Conservation (phyloP, 2,888 invertebrate genomes). For the Drosophila birchii region DNA sequence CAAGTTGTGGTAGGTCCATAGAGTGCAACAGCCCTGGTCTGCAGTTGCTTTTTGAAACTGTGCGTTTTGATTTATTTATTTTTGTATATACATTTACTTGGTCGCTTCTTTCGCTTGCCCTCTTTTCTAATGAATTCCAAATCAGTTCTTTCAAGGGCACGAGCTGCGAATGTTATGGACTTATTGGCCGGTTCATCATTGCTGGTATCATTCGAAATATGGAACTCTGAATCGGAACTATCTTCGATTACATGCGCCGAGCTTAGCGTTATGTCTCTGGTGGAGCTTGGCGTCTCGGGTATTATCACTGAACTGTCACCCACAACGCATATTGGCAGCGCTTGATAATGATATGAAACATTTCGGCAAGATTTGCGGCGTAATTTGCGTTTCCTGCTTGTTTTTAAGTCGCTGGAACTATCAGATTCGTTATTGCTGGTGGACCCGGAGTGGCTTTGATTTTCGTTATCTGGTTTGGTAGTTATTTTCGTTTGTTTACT, state of each 20-base stretch:
- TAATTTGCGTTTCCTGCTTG: slow-evolving; percentile 27
- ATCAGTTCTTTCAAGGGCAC: slow-evolving; percentile 50
- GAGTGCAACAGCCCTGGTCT: slow-evolving; percentile 14
- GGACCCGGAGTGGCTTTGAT: neutral
- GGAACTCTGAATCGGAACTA: slow-evolving; percentile 55
- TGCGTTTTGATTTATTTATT: slow-evolving; percentile 16
- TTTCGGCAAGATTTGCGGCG: slow-evolving; percentile 44
- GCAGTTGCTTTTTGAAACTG: slow-evolving; percentile 57
- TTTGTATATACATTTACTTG: slow-evolving; percentile 25
- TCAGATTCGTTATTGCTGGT: slow-evolving; percentile 12
- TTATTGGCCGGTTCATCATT: slow-evolving; percentile 45
- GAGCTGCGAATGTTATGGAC: slow-evolving; percentile 44
- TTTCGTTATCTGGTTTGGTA: neutral
- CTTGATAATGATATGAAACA: slow-evolving; percentile 50
- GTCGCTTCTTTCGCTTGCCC: slow-evolving; percentile 46
- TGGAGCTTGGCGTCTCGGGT: slow-evolving; percentile 25
- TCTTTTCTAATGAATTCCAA: slow-evolving; percentile 36
- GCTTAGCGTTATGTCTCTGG: slow-evolving; percentile 54
- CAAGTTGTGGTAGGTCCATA: neutral
- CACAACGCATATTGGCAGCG: slow-evolving; percentile 53
- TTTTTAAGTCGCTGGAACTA: slow-evolving; percentile 30
- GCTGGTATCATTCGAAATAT: slow-evolving; percentile 69
- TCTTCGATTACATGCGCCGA: slow-evolving; percentile 58
- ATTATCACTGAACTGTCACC: slow-evolving; percentile 15
- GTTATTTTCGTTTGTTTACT: neutral